Evolutionary conservation across 2,113 vertebrate species (phyloP).

Genomic region (Cebus imitator): DNA sequence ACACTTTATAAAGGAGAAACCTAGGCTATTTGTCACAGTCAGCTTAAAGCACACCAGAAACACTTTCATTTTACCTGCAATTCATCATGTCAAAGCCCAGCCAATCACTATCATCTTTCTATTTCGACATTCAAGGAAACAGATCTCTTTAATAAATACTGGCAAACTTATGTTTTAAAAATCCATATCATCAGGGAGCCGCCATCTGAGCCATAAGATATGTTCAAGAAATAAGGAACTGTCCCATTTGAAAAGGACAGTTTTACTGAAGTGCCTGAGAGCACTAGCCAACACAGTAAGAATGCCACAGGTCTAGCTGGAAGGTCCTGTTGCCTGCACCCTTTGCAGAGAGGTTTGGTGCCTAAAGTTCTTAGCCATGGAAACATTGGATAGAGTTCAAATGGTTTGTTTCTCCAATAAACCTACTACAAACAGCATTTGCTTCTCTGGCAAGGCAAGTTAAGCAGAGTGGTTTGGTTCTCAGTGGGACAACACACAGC

Average conservation of each 20-base stretch:
- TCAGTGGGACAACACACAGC: not conserved
- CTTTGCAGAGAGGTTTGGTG: not conserved
- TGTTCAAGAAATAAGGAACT: not conserved
- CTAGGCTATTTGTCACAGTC: not conserved
- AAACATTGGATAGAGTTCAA: not conserved
- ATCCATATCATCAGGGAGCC: not conserved
- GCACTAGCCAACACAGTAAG: fast-evolving
- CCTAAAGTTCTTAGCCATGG: not conserved
- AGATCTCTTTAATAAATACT: not conserved
- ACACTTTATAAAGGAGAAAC: not conserved
- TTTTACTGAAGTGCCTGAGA: not conserved
- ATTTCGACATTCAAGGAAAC: not conserved
- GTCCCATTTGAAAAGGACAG: not conserved
- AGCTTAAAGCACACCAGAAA: not conserved
- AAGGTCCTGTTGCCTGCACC: not conserved
- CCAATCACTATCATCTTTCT: not conserved
- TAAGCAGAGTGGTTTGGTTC: slow-evolving; percentile 9
- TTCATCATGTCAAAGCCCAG: not conserved
- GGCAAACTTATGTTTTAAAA: not conserved
- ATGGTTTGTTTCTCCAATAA: not conserved
- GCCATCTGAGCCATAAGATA: not conserved
- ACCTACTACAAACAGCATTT: not conserved
- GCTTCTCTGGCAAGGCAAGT: slow-evolving; percentile 18
- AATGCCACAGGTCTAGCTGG: not conserved
- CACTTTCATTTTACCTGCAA: not conserved